These are phyloP conservation scores for Drosophila asahinai DNA, from an alignment of 1,140 invertebrate species.

Conservation along the genomic window DNA sequence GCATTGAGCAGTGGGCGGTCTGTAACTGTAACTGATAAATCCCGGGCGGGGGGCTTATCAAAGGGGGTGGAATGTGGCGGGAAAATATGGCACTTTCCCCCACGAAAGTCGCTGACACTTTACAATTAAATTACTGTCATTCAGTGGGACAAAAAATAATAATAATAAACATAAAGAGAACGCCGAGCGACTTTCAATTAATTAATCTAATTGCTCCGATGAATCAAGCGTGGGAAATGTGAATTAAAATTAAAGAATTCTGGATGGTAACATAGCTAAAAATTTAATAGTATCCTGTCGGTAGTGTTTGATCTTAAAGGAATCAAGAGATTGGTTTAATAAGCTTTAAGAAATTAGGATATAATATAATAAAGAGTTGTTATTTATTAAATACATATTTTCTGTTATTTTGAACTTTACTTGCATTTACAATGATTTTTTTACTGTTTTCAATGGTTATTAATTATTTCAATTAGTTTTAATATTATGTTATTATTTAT, in stretches of 20 bases:
- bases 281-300: slow-evolving; percentile 15
- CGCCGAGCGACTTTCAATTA: slow-evolving; percentile 46
- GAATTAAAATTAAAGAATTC: background rate
- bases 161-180: background rate
- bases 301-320: background rate
- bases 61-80: slow-evolving; percentile 25
- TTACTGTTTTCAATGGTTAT: background rate
- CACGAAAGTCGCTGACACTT: slow-evolving; percentile 1
- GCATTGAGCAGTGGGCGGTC: background rate
- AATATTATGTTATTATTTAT: background rate
- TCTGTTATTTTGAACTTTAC: too few species aligned
- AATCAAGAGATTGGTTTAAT: background rate
- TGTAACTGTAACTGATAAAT: slow-evolving; percentile 18
- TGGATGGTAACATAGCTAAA: background rate
- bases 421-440: background rate
- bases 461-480: too few species aligned
- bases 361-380: background rate
- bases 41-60: background rate
- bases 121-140: slow-evolving; percentile 47
- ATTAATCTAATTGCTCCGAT: slow-evolving; percentile 71
- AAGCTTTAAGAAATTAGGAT: too few species aligned
- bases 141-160: slow-evolving; percentile 17
- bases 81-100: slow-evolving; percentile 48
- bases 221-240: slow-evolving; percentile 25
- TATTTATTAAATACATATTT: background rate